Evolutionary conservation across 2,888 invertebrate species (phyloP), one percentile per base, ranked within the genome.

Genomic region (Alviniconcha strummeri): DNA sequence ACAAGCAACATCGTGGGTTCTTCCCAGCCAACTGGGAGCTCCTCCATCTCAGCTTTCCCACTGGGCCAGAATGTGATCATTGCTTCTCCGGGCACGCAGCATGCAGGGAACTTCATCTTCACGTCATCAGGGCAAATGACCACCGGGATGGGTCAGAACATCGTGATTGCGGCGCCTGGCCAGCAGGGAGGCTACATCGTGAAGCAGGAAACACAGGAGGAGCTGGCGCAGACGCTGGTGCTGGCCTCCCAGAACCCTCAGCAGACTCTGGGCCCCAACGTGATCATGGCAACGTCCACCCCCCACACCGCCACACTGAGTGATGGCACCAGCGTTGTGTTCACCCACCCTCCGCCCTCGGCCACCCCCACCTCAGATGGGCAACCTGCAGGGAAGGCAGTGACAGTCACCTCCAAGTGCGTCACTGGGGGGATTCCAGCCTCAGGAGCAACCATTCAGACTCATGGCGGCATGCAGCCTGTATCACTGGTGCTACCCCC

Each of bases 51-150:
- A 5, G 82, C 86, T 2, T 86, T 86, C 77, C 84, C 86, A 0
- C 80, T 86, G n/a, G 86, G 86, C 57, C 86, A 86, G 81, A 86
- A 86, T 36, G 85, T 86, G 82, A 86, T 86, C 79, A 86, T 86
- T 57, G 86, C 86, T 8, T 86, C 86, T 54, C 86, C 86, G 0
- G 84, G 85, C 52, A 81, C 84, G 11, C 86, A 86, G 84, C 85
- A 85, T 56, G 81, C 85, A 4, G 86, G 84, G 15, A 85, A 86
- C 76, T 85, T 83, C 69, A 83, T 86, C 60, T 84, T 85, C 80
- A 82, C 84, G 7, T 83, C 85, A 0, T 81, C 84, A 19, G 82
- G 84, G 4, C 84, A 78, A 64, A 15, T 57, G 55, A 75, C 78
- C 17, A 78, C 55, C 52, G 82, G 83, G 15, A 72, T 77, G 80